These are phyloP conservation scores for Aleiodes testaceus DNA, from an alignment of 2,888 invertebrate genomes.

Conservation along the genomic window DNA sequence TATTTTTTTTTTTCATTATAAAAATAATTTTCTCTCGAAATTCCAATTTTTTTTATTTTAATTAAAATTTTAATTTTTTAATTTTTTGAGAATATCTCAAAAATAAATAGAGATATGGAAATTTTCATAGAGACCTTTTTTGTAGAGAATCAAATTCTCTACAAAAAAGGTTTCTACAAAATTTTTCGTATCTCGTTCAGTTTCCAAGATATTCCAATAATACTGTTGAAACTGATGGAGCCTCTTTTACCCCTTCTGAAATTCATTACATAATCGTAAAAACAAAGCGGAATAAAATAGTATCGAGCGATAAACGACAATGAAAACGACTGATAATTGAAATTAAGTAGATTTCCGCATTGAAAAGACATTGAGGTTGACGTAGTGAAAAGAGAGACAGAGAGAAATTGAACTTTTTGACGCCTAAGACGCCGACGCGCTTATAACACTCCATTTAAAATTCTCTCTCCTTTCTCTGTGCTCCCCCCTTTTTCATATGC, in stretches of 20 bases:
- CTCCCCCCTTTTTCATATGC: slow-evolving; percentile 24
- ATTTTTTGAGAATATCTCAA: too few species aligned
- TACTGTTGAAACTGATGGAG: not conserved
- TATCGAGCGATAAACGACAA: slow-evolving; percentile 30
- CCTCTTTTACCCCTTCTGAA: not conserved
- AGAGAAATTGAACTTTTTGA: slow-evolving; percentile 7
- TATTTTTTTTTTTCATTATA: too few species aligned
- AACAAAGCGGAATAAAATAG: not conserved
- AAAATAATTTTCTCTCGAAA: too few species aligned
- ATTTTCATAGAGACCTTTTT: too few species aligned
- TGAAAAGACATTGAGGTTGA: slow-evolving; percentile 3
- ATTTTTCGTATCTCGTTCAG: too few species aligned
- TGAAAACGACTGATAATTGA: not conserved
- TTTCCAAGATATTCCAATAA: not conserved
- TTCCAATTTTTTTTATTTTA: too few species aligned
- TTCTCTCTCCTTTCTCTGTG: slow-evolving; percentile 33
- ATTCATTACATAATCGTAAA: not conserved
- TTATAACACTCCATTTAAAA: slow-evolving; percentile 32
- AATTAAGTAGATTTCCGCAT: not conserved
- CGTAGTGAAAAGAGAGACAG: too few species aligned
- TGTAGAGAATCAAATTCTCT: too few species aligned
- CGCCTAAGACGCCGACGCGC: slow-evolving; percentile 28
- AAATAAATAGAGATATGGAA: too few species aligned
- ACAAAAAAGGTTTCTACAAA: too few species aligned
- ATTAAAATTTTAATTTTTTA: too few species aligned